Conservation (phyloP, 2,888 invertebrate genomes). For the Diarsia brunnea region DNA sequence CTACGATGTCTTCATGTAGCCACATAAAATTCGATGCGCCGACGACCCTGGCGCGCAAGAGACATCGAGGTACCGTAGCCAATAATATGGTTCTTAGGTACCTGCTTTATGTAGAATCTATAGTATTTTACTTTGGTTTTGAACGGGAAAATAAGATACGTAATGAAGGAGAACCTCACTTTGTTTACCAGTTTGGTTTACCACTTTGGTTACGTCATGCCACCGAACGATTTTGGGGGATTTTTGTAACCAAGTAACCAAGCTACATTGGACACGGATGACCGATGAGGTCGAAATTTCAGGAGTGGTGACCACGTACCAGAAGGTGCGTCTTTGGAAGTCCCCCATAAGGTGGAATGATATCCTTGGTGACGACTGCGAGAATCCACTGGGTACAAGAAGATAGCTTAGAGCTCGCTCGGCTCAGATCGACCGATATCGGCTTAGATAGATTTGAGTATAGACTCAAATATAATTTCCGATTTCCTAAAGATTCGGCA, state of each 20-base stretch:
- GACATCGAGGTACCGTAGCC: slow-evolving; percentile 29
- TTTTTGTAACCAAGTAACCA: background rate
- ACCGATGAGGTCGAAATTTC: background rate
- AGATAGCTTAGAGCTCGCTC: too few species aligned
- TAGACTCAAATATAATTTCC: too few species aligned
- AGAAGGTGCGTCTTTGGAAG: background rate
- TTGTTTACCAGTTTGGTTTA: too few species aligned
- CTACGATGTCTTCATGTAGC: slow-evolving; percentile 80
- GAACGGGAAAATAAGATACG: background rate
- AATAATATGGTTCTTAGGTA: slow-evolving; percentile 33
- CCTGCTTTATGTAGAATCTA: background rate
- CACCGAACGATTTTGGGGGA: background rate
- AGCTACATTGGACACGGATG: background rate
- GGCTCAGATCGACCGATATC: too few species aligned
- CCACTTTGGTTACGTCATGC: too few species aligned
- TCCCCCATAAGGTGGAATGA: background rate
- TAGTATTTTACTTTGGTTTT: background rate
- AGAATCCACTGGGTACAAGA: background rate
- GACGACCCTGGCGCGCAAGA: slow-evolving; percentile 31
- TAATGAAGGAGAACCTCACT: background rate
- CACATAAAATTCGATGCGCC: slow-evolving; percentile 66
- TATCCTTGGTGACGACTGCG: background rate
- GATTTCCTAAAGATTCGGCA: background rate
- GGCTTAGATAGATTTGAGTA: too few species aligned
- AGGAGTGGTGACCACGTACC: background rate